Conservation (phyloP, 2,113 vertebrate species). For the Glaucomys volans region DNA sequence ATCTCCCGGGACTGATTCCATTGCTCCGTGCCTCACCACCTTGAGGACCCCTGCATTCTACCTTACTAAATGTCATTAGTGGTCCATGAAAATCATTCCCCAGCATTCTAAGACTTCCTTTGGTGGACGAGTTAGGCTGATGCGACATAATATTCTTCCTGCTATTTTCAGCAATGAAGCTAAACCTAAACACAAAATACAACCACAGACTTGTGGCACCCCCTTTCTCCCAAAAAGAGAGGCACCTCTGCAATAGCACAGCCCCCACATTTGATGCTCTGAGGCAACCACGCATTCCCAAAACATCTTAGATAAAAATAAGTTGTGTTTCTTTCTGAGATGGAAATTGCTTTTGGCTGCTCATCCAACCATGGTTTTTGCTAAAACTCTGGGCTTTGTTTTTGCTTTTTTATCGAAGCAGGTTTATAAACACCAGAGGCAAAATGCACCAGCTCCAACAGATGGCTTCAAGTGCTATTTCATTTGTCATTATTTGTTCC, state of each 20-base stretch:
- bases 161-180: constrained; percentile 38
- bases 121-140: neutral
- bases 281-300: neutral
- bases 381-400: constrained; percentile 64
- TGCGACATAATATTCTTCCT: constrained; percentile 3
- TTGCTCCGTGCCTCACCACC: too few relatives aligned
- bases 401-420: constrained; percentile 45
- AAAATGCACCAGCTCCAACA: constrained; percentile 49
- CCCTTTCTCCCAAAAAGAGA: neutral
- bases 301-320: constrained; percentile 63
- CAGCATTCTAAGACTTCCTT: neutral
- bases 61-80: too few relatives aligned
- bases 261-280: neutral
- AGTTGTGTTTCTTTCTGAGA: constrained; percentile 52
- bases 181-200: neutral
- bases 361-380: constrained; percentile 39
- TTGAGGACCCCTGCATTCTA: too few relatives aligned
- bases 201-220: neutral
- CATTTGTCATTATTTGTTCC: constrained; percentile 20
- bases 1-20: too few relatives aligned
- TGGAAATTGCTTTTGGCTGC: constrained; percentile 58
- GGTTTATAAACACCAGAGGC: constrained; percentile 70
- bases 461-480: constrained; percentile 39
- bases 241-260: neutral
- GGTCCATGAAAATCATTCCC: neutral